Evolutionary conservation across 2,113 vertebrate genomes (phyloP).

Genomic region (Trogon melanurus): DNA sequence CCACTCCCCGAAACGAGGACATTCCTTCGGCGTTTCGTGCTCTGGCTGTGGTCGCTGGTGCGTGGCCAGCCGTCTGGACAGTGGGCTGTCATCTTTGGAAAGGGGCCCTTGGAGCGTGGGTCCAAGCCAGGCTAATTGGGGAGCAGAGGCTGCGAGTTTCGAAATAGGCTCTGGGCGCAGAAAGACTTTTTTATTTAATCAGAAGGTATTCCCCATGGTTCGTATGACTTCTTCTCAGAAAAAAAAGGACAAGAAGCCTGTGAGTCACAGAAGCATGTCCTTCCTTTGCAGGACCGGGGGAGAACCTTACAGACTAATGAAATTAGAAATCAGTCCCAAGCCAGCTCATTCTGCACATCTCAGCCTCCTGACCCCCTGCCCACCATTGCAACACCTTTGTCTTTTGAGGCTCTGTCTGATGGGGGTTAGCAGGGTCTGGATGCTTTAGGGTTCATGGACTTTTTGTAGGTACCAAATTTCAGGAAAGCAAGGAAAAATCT

Average conservation of each 20-base stretch:
- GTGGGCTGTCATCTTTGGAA: conserved; percentile 6
- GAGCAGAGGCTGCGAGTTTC: background rate
- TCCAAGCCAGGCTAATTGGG: background rate
- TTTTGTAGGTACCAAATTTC: background rate
- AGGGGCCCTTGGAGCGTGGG: background rate
- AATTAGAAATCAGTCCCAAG: background rate
- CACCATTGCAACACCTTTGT: background rate
- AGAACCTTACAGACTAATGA: background rate
- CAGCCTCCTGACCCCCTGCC: background rate
- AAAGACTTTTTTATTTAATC: background rate
- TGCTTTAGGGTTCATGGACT: background rate
- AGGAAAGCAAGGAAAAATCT: background rate
- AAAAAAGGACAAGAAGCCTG: background rate
- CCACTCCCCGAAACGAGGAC: background rate
- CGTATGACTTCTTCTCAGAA: background rate
- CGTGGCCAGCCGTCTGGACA: background rate
- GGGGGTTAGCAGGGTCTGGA: background rate
- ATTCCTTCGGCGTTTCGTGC: conserved; percentile 37
- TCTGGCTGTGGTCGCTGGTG: background rate
- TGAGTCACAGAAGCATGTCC: conserved; percentile 7
- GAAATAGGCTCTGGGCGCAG: background rate
- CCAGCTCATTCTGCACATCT: background rate
- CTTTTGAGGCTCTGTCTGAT: background rate
- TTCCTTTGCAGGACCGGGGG: background rate
- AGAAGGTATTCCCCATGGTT: background rate